These are phyloP conservation scores for Hemaris fuciformis DNA, from an alignment of 2,888 invertebrate species.

Conservation along the genomic window DNA sequence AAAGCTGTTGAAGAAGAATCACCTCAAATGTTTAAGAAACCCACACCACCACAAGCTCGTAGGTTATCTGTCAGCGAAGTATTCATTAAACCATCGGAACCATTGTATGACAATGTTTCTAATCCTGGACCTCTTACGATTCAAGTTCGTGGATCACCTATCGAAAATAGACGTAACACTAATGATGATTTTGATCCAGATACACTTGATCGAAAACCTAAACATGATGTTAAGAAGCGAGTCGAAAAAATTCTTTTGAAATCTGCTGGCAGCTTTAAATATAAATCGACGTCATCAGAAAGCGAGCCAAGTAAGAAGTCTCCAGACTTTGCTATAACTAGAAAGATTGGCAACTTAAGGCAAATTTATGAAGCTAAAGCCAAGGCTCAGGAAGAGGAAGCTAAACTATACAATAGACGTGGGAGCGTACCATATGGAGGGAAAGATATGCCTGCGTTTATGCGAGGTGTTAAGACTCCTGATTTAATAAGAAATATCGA, in stretches of 20 bases:
- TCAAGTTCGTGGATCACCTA: slow-evolving; percentile 88
- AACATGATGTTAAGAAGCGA: slow-evolving; percentile 59
- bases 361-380: slow-evolving; percentile 90
- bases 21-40: slow-evolving; percentile 44
- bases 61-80: slow-evolving; percentile 84
- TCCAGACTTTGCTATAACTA: slow-evolving; percentile 68
- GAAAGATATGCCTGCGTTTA: slow-evolving; percentile 56
- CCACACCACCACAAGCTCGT: slow-evolving; percentile 54
- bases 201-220: slow-evolving; percentile 89
- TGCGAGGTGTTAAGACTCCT: slow-evolving; percentile 54
- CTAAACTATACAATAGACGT: slow-evolving; percentile 58
- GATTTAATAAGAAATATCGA: slow-evolving; percentile 61
- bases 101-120: slow-evolving; percentile 74
- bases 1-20: slow-evolving; percentile 43
- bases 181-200: slow-evolving; percentile 92
- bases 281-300: slow-evolving; percentile 62
- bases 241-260: slow-evolving; percentile 81
- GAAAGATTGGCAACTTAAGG: slow-evolving; percentile 86
- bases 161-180: slow-evolving; percentile 84
- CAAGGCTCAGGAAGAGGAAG: slow-evolving; percentile 61
- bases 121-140: slow-evolving; percentile 91
- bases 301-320: slow-evolving; percentile 46
- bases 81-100: slow-evolving; percentile 83
- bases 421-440: slow-evolving; percentile 60
- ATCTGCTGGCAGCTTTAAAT: slow-evolving; percentile 88